phyloP scores from a whole-genome alignment of 1,140 invertebrate genomes.

The Parapsyche elsis region DNA sequence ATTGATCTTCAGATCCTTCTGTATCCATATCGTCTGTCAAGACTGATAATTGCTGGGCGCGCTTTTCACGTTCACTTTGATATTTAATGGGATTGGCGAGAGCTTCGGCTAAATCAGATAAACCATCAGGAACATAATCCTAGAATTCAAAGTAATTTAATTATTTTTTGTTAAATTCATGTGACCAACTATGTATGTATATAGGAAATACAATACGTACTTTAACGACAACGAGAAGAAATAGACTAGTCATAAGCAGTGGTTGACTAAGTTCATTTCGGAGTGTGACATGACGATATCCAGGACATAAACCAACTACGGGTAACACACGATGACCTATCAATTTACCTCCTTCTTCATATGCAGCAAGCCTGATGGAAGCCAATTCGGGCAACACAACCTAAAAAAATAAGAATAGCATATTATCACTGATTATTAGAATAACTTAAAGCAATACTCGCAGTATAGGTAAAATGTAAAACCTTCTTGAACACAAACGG shows the following conservation, averaged over 20 bases:
- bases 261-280: conserved; percentile 96
- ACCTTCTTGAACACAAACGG: conserved; percentile 99
- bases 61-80: conserved; percentile 92
- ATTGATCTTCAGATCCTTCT: conserved; percentile 62
- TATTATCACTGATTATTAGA: neutral
- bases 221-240: conserved; percentile 95
- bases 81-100: conserved; percentile 98
- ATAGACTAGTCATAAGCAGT: conserved; percentile 83
- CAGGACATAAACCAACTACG: conserved; percentile 94
- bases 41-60: conserved; percentile 89
- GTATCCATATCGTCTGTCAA: conserved; percentile 85
- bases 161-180: conserved; percentile 27
- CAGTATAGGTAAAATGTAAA: neutral
- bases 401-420: conserved; percentile 69
- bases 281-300: conserved; percentile 88
- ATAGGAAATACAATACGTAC: conserved; percentile 54
- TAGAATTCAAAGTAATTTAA: conserved; percentile 49
- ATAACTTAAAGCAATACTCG: neutral
- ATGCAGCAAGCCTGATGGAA: conserved; percentile 93
- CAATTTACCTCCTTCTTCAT: conserved; percentile 94
- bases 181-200: conserved; percentile 7
- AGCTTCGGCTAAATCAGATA: conserved; percentile 95
- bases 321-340: conserved; percentile 97
- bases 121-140: conserved; percentile 96
- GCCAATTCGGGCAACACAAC: conserved; percentile 98